Evolutionary conservation across 2,797 vertebrate species (phyloP).

Genomic region (Gorsachius magnificus): DNA sequence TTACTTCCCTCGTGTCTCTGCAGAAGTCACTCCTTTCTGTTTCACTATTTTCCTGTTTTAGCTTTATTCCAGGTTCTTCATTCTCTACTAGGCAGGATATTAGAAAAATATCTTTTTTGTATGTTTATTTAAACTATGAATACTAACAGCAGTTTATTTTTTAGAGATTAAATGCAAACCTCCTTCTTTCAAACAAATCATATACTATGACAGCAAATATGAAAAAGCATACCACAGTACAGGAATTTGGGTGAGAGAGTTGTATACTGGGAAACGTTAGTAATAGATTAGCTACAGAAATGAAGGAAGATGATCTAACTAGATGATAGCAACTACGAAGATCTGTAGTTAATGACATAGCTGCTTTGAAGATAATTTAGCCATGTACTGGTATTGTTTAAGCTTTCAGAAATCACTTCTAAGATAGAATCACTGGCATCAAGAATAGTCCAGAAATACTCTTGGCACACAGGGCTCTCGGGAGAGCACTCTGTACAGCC

Average conservation of each 20-base stretch:
- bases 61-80: not conserved
- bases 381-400: not conserved
- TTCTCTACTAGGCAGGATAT: not conserved
- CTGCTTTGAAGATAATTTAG: not conserved
- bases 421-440: not conserved
- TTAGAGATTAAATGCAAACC: not conserved
- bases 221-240: not conserved
- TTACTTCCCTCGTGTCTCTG: not conserved
- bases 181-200: not conserved
- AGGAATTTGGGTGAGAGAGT: not conserved
- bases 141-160: not conserved
- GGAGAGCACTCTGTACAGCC: not conserved
- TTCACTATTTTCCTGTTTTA: not conserved
- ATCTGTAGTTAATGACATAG: not conserved
- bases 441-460: not conserved
- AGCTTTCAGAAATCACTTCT: not conserved
- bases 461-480: fast-evolving
- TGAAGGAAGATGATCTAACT: not conserved
- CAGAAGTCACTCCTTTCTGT: not conserved
- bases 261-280: not conserved
- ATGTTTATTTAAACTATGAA: not conserved
- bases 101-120: not conserved
- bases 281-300: not conserved
- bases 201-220: not conserved
- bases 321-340: not conserved